Evolutionary conservation across 1,140 invertebrate species (phyloP).

Genomic region (Chelonus insularis): DNA sequence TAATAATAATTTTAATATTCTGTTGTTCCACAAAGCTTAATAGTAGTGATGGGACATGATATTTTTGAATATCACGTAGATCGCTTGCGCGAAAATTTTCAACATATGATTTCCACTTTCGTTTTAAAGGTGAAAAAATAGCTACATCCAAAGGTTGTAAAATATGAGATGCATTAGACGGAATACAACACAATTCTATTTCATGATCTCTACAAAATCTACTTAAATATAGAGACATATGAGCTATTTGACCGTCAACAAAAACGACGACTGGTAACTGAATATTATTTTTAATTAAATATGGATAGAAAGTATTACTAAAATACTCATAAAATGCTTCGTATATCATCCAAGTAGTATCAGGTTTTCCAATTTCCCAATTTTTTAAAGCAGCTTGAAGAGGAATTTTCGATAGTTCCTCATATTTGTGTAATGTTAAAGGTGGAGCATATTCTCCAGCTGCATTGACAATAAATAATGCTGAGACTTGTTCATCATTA

Average conservation of each 20-base stretch:
- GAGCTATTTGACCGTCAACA: slow-evolving; percentile 36
- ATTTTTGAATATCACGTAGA: slow-evolving; percentile 37
- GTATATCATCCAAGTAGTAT: slow-evolving; percentile 38
- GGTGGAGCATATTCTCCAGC: slow-evolving; percentile 39
- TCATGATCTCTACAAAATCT: slow-evolving; percentile 31
- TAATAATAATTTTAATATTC: slow-evolving; percentile 26
- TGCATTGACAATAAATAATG: slow-evolving; percentile 44
- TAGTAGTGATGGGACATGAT: slow-evolving; percentile 36
- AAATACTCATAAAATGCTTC: slow-evolving; percentile 40
- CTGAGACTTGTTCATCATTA: slow-evolving; percentile 50
- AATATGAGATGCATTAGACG: slow-evolving; percentile 37
- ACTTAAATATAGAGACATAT: slow-evolving; percentile 29
- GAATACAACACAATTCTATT: slow-evolving; percentile 29
- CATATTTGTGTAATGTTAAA: slow-evolving; percentile 42
- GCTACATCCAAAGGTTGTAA: slow-evolving; percentile 39
- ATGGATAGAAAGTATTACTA: slow-evolving; percentile 37
- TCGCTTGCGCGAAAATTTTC: slow-evolving; percentile 32
- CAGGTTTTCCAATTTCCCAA: slow-evolving; percentile 36
- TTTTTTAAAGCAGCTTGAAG: slow-evolving; percentile 28
- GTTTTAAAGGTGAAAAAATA: slow-evolving; percentile 32
- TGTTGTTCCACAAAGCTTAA: slow-evolving; percentile 28
- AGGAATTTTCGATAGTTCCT: slow-evolving; percentile 36
- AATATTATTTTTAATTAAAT: slow-evolving; percentile 31
- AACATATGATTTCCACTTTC: slow-evolving; percentile 28
- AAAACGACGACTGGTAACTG: slow-evolving; percentile 36